These are phyloP conservation scores for Fundulus diaphanus DNA, from an alignment of 2,797 vertebrate species.

Conservation along the genomic window DNA sequence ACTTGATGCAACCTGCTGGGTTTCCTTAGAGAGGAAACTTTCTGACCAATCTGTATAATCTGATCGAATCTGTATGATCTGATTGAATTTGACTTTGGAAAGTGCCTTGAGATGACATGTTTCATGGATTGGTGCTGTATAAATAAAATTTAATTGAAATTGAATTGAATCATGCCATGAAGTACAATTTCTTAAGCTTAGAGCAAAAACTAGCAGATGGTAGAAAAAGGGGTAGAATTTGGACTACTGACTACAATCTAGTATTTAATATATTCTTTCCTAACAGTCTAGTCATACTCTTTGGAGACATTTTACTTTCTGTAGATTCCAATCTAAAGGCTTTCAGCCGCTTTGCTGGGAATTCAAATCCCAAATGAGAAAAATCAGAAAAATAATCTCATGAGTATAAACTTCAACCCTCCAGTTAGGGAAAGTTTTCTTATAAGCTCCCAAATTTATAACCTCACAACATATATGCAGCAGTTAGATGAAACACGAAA, in stretches of 20 bases:
- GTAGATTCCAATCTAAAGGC: not conserved
- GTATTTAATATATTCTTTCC: not conserved
- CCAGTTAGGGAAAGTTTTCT: not conserved
- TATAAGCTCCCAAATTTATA: not conserved
- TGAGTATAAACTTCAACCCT: not conserved
- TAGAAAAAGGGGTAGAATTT: constrained; percentile 11
- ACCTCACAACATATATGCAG: not conserved
- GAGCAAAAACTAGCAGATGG: constrained; percentile 21
- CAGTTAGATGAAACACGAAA: not conserved
- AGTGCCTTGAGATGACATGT: too few relatives aligned
- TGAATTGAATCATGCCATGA: too few relatives aligned
- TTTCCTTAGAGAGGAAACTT: too few relatives aligned
- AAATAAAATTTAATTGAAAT: too few relatives aligned
- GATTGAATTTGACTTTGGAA: too few relatives aligned
- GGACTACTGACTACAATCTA: not conserved
- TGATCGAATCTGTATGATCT: too few relatives aligned
- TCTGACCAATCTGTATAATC: too few relatives aligned
- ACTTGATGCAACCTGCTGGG: too few relatives aligned
- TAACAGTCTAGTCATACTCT: not conserved
- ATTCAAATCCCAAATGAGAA: not conserved
- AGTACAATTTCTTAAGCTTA: not conserved
- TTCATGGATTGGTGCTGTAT: too few relatives aligned
- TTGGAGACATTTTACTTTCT: not conserved
- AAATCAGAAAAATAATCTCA: constrained; percentile 18
- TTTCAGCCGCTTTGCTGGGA: not conserved